These are phyloP conservation scores for Pegea sp. DNA, from an alignment of 23 tunicate genomes.

Conservation along the genomic window DNA sequence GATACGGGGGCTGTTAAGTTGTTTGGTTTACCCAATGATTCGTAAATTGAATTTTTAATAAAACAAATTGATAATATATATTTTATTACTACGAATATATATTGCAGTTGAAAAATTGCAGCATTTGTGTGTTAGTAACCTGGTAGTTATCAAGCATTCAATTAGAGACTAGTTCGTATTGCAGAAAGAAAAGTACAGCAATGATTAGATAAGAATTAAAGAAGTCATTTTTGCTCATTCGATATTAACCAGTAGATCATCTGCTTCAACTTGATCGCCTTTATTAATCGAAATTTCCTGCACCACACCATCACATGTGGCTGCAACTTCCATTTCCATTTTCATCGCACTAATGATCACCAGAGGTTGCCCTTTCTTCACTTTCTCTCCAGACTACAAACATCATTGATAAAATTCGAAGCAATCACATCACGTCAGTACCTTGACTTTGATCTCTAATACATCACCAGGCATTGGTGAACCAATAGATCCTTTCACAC, in stretches of 20 bases:
- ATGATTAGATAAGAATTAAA: too few species aligned
- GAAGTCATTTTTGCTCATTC: constrained; percentile 11
- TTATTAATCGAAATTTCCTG: constrained; percentile 28
- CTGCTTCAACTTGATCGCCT: constrained; percentile 59
- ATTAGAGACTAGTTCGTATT: too few species aligned
- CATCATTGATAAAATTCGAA: not conserved
- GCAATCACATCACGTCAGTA: constrained; percentile 2
- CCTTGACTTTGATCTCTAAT: constrained; percentile 69
- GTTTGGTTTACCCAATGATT: constrained; percentile 62
- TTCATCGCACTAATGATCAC: constrained; percentile 92
- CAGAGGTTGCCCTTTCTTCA: constrained; percentile 74
- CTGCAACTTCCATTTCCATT: constrained; percentile 94
- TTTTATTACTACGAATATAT: too few species aligned
- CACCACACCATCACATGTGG: constrained; percentile 50
- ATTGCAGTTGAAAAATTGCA: too few species aligned
- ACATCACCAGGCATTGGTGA: constrained; percentile 99
- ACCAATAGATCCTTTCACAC: constrained; percentile 87
- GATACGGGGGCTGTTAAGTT: constrained; percentile 80
- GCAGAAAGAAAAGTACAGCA: too few species aligned
- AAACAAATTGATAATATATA: too few species aligned
- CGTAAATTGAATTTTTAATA: too few species aligned
- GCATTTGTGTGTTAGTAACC: too few species aligned
- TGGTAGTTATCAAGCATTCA: too few species aligned
- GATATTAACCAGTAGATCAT: constrained; percentile 75
- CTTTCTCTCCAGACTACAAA: constrained; percentile 54